phyloP scores from a whole-genome alignment of 2,113 vertebrate species.

The Phylloscopus trochilus region DNA sequence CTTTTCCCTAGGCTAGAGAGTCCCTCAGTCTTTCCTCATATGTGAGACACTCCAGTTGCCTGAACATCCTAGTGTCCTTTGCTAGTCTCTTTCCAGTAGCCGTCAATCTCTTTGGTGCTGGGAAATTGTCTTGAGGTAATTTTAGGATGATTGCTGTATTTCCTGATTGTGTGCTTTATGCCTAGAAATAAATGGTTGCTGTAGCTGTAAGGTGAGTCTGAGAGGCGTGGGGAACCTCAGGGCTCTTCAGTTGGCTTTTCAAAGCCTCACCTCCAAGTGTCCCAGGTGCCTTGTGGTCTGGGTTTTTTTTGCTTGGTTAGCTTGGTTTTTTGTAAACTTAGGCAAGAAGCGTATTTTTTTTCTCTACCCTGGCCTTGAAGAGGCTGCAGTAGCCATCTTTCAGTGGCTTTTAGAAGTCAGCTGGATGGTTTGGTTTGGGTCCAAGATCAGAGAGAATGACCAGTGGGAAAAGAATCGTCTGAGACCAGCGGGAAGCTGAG shows the following conservation, averaged over 20 bases:
- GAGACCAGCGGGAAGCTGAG: fast-evolving
- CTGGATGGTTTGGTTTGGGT: background rate
- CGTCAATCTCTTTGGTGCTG: background rate
- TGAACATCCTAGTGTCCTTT: background rate
- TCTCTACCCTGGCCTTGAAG: background rate
- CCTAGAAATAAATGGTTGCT: background rate
- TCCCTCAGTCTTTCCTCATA: background rate
- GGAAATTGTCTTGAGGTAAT: background rate
- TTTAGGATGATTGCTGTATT: background rate
- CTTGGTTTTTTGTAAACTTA: background rate
- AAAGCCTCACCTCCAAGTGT: background rate
- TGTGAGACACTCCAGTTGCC: background rate
- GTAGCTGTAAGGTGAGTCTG: background rate
- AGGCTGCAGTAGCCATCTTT: background rate
- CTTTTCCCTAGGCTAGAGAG: background rate
- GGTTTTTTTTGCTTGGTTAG: background rate
- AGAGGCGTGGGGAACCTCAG: background rate
- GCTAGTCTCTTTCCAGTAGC: background rate
- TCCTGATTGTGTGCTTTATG: background rate
- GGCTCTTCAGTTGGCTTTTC: fast-evolving
- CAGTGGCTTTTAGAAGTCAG: background rate
- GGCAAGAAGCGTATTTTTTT: no score
- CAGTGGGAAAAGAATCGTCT: fast-evolving
- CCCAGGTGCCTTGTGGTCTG: fast-evolving
- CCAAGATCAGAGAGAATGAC: background rate